Evolutionary conservation across 2,113 vertebrate genomes (phyloP), one percentile per base, ranked within the genome.

Genomic region (Petrocephalus microphthalmus): DNA sequence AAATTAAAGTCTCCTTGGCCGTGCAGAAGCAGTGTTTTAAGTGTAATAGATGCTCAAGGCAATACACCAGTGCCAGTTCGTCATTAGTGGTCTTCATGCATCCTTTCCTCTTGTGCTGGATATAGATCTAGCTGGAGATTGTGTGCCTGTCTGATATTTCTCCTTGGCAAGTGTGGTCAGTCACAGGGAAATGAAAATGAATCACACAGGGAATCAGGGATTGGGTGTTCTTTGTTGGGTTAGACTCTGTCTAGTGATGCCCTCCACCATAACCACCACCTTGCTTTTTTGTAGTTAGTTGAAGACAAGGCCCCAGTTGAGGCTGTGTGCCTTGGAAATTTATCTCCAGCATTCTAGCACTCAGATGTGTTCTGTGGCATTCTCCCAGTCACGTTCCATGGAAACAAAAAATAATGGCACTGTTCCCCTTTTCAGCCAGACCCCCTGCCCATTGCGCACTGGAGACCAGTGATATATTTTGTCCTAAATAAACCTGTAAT

Each of bases 61-160:
- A 37, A 25, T 13, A 19, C 47, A 19, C 86, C 74, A 64, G 86
- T 87, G 86, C 86, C 86, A 74, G 86, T 25, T 52, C 86, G 53
- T 51, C 86, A 33, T 87, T 87, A 78, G 60, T 10, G 7, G 64
- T 87, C 86, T 51, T 87, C 86, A 64, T 78, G 86, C 64, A 51
- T 74, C 86, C 57, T 37, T 25, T 78, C 86, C 25, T 47, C n/a
- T 87, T 60, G 13, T 64, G n/a, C 51, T 8, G 11, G 86, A 67
- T 87, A 53, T 52, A 20, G n/a, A 78, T 87, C 64, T 64, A 22
- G 17, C 64, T 1, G 17, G 87, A 83, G 87, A 47, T 29, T 19
- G 20, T 11, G 52, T 22, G 51, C 74, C 64, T 83, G 74, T 85
- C 57, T 29, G 52, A 67, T 74, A 74, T 87, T 87, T 87, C 33